Base-by-base conservation (phyloP, 2,888 invertebrate species). In the Melieria omissa region DNA sequence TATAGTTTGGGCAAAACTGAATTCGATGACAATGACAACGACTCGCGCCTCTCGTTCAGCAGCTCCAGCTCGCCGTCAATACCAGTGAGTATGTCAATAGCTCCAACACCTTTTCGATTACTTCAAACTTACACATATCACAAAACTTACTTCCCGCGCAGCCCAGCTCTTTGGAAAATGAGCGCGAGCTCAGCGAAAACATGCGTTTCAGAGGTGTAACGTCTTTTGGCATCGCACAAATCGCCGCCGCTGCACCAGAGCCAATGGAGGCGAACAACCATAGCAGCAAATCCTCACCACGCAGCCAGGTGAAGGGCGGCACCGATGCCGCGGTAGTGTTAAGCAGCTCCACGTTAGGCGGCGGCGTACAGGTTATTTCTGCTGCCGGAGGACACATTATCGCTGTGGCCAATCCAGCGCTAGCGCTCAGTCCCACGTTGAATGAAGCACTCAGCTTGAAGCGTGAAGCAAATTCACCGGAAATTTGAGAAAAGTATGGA, bases 311-410 rank as follows among this genome's bases (percentile, higher is more conserved):
- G 16, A 71, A 71, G 44, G 16, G 47, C 12, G n/a, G 45, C 42
- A 61, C 45, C 9, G 9, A 16, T 9, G 63, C 46, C 44, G 42
- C 64, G 4, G 14, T 47, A 8, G 52, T 12, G 29, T 42, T 61
- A 29, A 61, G 44, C 57, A 45, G 45, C 42, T 66, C 65, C 42
- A 78, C 80, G 29, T 75, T 84, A 5, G 78, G 82, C 5, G 86
- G 91, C 42, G 86, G 91, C 42, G 91, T 92, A 0, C 91, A 94
- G 88, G 92, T 95, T 75, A 94, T 95, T 74, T 93, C 95, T 0
- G 92, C 94, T 0, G 91, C 95, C 12, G 95, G 95, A 0, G 93
- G 93, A 85, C 93, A 94, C 85, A 95, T 95, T 82, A 95, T 95
- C 79, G 95, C 95, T 0, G 95, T 95, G 0, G 94, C 95, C 41